Conservation (phyloP, 2,888 invertebrate genomes). For the Ormyrus rosae region DNA sequence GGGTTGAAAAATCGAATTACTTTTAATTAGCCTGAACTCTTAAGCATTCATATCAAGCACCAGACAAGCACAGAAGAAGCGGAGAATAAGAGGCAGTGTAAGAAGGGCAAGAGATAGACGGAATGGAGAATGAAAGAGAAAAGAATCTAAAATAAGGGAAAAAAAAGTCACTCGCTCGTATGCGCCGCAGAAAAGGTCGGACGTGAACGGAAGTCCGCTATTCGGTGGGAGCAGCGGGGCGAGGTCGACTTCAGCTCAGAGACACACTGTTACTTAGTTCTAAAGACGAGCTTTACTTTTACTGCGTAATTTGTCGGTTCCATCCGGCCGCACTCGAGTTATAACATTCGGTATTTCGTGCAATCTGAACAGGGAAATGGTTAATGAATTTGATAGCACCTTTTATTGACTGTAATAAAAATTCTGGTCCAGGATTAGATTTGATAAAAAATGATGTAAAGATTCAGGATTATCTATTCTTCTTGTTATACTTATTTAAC, state of each 20-base stretch:
- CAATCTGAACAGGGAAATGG: background rate
- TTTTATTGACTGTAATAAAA: no score
- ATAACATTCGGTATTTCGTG: constrained; percentile 23
- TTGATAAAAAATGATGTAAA: no score
- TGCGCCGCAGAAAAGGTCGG: constrained; percentile 11
- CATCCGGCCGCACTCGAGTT: background rate
- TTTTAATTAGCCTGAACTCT: no score
- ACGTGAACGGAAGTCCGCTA: constrained; percentile 35
- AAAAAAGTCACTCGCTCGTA: background rate
- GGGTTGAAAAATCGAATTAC: no score
- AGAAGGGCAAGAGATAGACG: background rate
- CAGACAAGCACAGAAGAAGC: no score
- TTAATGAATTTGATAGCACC: constrained; percentile 11
- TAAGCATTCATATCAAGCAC: no score
- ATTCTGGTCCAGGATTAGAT: no score
- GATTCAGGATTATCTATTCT: no score
- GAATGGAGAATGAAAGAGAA: background rate
- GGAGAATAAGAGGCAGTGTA: background rate
- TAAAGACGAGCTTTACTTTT: constrained; percentile 37
- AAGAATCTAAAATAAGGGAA: background rate
- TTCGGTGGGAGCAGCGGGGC: background rate
- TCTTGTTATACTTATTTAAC: no score
- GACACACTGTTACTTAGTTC: constrained; percentile 15
- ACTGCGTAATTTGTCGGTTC: constrained; percentile 29
- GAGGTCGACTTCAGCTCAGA: background rate